Conservation (phyloP, 2,113 vertebrate species). For the Spermophilus dauricus region DNA sequence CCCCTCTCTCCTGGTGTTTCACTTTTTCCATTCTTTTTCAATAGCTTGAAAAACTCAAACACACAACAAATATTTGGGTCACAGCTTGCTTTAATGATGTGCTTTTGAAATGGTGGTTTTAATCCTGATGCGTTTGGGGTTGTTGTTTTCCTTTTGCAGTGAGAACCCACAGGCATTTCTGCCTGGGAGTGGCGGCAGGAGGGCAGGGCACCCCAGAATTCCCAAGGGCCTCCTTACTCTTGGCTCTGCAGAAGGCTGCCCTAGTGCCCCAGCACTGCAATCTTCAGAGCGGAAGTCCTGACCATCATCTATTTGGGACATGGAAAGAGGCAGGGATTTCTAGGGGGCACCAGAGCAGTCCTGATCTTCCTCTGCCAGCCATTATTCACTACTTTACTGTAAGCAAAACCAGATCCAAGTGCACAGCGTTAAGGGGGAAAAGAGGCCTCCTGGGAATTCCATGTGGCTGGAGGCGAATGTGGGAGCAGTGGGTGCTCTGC, state of each 20-base stretch:
- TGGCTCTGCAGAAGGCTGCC: neutral
- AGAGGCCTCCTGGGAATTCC: neutral
- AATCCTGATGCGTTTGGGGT: constrained; percentile 47
- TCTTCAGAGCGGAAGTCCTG: rapidly evolving
- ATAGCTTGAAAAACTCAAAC: constrained; percentile 29
- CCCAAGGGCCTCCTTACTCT: neutral
- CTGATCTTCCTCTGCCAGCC: neutral
- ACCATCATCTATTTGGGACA: neutral
- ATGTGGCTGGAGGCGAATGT: rapidly evolving
- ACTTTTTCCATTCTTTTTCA: constrained; percentile 74
- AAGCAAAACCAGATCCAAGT: neutral
- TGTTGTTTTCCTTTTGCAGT: constrained; percentile 44
- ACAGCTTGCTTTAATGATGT: constrained; percentile 82
- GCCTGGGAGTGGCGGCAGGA: neutral
- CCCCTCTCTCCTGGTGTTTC: constrained; percentile 22
- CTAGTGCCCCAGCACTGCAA: neutral
- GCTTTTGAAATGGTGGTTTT: constrained; percentile 67
- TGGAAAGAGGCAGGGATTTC: neutral
- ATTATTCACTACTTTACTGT: neutral
- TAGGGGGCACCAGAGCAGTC: neutral
- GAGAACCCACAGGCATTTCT: constrained; percentile 48
- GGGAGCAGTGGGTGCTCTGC: neutral
- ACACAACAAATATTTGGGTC: constrained; percentile 76
- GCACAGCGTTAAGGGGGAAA: neutral
- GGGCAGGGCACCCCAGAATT: neutral